Conservation (phyloP, 2,888 invertebrate species). For the Bellardia bayeri region DNA sequence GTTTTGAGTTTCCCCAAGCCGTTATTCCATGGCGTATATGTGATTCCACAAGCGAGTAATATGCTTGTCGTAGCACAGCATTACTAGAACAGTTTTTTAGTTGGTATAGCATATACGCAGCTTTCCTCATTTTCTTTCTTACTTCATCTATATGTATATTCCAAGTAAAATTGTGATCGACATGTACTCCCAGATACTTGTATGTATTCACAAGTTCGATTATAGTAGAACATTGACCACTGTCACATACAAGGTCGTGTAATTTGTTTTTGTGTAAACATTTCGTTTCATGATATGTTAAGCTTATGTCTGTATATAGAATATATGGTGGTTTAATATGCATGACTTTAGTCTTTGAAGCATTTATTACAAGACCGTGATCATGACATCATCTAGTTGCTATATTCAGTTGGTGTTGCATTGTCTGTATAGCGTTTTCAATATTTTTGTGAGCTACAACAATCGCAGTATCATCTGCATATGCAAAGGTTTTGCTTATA, state of each 20-base stretch:
- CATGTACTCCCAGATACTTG: not conserved
- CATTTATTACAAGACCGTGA: not conserved
- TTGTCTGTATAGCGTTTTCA: too few relatives aligned
- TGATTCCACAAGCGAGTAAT: not conserved
- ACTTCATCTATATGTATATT: not conserved
- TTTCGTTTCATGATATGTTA: not conserved
- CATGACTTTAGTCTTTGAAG: constrained; percentile 5
- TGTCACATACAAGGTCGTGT: not conserved
- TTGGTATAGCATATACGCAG: not conserved
- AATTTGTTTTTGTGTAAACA: not conserved
- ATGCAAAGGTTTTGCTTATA: too few relatives aligned
- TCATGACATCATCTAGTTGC: not conserved
- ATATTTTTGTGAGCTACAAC: too few relatives aligned
- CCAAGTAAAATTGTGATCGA: not conserved
- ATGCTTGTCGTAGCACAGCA: not conserved
- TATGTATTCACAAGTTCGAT: not conserved
- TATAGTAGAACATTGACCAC: not conserved
- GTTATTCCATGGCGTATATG: not conserved
- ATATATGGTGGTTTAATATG: not conserved
- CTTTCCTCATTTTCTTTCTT: not conserved
- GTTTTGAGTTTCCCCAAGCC: not conserved
- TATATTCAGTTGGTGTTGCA: not conserved
- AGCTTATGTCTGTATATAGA: not conserved
- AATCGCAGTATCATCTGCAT: too few relatives aligned
- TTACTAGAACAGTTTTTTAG: constrained; percentile 2